Percentiles rank a stretch among this genome's conserved stretches.
These are phyloP conservation scores for Hermaeophaga mercurialis DNA, from an alignment of 2,888 invertebrate genomes.

Conservation along the genomic window DNA sequence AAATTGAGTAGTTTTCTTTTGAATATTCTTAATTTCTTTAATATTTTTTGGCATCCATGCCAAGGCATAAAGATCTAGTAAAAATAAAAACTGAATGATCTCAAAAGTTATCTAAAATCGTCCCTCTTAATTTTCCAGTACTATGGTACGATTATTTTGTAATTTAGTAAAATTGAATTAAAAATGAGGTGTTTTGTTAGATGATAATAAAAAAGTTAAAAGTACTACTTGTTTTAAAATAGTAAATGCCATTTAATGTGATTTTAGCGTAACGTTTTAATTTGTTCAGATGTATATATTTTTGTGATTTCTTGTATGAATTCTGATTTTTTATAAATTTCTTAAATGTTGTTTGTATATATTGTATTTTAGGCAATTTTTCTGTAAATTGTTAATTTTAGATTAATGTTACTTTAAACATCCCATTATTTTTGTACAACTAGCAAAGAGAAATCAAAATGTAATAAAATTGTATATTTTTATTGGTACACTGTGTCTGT, in stretches of 20 bases:
- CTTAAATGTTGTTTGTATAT: conserved; percentile 40
- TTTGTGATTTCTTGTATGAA: conserved; percentile 25
- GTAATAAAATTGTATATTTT: conserved; percentile 20
- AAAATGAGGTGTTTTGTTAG: conserved; percentile 3
- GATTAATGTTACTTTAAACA: conserved; percentile 19
- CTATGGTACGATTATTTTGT: background rate
- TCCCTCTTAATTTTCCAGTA: conserved; percentile 8
- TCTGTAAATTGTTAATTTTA: conserved; percentile 26
- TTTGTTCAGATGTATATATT: conserved; percentile 32
- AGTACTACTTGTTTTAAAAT: conserved; percentile 18
- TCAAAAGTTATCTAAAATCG: background rate
- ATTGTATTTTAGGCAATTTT: conserved; percentile 32
- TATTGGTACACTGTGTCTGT: conserved; percentile 12
- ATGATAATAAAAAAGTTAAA: conserved; percentile 4
- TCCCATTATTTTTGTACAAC: conserved; percentile 24
- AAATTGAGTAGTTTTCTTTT: too few relatives aligned
- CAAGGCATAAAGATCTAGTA: background rate
- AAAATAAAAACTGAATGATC: background rate
- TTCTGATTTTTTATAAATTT: conserved; percentile 33
- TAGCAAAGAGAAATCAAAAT: conserved; percentile 20
- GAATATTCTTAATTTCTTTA: too few relatives aligned
- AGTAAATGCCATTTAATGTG: conserved; percentile 32
- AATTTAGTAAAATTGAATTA: conserved; percentile 12
- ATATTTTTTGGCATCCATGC: too few relatives aligned
- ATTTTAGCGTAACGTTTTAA: conserved; percentile 30